phyloP scores from a whole-genome alignment of 1,140 invertebrate species.

The Caenorhabditis elegans region DNA sequence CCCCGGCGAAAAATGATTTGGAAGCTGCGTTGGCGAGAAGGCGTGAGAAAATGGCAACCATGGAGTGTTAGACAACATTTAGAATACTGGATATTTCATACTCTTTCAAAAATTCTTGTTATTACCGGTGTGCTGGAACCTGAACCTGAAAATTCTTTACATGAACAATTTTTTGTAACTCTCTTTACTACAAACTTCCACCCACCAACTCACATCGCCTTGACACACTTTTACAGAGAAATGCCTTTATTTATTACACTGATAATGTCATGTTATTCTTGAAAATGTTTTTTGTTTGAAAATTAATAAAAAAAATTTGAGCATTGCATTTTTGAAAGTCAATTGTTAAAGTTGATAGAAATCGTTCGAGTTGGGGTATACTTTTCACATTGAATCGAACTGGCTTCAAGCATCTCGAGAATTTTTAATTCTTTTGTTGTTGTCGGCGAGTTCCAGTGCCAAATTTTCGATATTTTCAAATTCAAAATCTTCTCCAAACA shows the following conservation, averaged over 20 bases:
- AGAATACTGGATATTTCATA: background rate
- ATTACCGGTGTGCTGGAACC: conserved; percentile 20
- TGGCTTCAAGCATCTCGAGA: no score
- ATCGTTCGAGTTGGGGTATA: background rate
- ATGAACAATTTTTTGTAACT: background rate
- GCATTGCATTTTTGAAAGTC: no score
- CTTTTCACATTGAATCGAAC: background rate
- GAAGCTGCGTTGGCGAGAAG: conserved; percentile 39
- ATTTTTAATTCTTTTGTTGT: background rate
- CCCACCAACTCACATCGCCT: background rate
- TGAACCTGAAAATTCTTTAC: conserved; percentile 1
- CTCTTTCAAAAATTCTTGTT: conserved; percentile 23
- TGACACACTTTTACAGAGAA: background rate
- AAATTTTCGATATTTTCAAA: background rate
- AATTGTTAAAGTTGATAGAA: background rate
- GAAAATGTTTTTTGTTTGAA: no score
- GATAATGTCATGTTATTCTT: background rate
- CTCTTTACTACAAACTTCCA: no score
- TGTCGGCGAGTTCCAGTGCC: background rate
- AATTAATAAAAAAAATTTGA: no score
- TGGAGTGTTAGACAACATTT: background rate
- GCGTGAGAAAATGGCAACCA: conserved; percentile 33
- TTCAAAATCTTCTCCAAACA: background rate
- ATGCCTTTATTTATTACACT: conserved; percentile 18
- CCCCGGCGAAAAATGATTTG: conserved; percentile 31